These are phyloP conservation scores for Anolis sagrei DNA, from an alignment of 2,113 vertebrate species.

Conservation along the genomic window DNA sequence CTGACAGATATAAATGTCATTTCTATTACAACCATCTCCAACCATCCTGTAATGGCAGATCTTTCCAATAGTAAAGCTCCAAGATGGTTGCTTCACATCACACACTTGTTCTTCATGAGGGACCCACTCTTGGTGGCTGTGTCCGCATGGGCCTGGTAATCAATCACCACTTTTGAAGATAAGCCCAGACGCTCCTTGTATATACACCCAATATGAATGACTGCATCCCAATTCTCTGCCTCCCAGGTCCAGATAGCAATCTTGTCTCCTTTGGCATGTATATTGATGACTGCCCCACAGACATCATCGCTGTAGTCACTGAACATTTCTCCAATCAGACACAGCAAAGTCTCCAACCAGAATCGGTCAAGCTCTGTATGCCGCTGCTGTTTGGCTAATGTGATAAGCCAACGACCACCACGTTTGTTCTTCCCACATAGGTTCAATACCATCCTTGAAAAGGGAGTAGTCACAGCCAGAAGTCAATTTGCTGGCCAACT, in stretches of 20 bases:
- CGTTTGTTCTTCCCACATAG: conserved; percentile 92
- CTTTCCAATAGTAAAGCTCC: neutral
- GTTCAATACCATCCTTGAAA: conserved; percentile 89
- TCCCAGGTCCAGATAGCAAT: conserved; percentile 87
- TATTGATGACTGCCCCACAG: conserved; percentile 86
- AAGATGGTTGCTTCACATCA: conserved; percentile 72
- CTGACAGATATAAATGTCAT: neutral
- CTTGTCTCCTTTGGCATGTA: conserved; percentile 88
- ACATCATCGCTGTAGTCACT: conserved; percentile 77
- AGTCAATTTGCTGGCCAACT: conserved; percentile 84
- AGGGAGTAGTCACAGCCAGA: conserved; percentile 89
- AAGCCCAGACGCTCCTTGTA: conserved; percentile 86
- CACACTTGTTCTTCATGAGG: conserved; percentile 85
- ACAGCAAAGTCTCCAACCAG: conserved; percentile 88
- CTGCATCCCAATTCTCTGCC: conserved; percentile 79
- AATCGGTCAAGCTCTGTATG: conserved; percentile 83
- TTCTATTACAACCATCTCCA: fast-evolving
- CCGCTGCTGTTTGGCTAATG: conserved; percentile 84
- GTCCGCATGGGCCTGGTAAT: conserved; percentile 86
- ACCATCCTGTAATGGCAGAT: neutral
- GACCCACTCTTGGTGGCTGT: conserved; percentile 86
- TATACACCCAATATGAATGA: conserved; percentile 84
- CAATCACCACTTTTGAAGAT: conserved; percentile 81
- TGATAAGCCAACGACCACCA: conserved; percentile 89
- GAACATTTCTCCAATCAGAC: conserved; percentile 87